Evolutionary conservation across 2,797 vertebrate species (phyloP).

Genomic region (Aldrovandia affinis): DNA sequence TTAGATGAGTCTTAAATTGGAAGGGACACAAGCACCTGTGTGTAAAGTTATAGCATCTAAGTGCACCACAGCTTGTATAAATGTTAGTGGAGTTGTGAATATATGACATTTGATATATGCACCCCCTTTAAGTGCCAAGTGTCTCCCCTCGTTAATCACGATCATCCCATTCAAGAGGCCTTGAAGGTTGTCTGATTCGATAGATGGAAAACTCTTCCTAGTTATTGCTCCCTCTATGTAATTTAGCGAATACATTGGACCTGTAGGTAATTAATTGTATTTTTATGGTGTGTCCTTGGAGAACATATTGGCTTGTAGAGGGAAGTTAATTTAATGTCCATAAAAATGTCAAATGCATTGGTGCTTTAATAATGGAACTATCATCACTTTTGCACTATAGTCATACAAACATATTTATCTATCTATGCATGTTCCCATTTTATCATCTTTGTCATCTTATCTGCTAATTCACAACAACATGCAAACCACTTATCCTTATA

Average conservation of each 20-base stretch:
- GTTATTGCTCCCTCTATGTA: slow-evolving; percentile 16
- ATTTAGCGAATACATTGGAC: slow-evolving; percentile 6
- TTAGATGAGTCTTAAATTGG: not conserved
- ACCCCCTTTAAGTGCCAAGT: not conserved
- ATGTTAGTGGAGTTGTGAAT: not conserved
- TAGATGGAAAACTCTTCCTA: slow-evolving; percentile 1
- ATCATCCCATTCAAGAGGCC: slow-evolving; percentile 9
- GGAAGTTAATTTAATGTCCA: slow-evolving; percentile 20
- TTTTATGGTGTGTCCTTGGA: slow-evolving; percentile 19
- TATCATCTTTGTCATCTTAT: not conserved
- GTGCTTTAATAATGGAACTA: slow-evolving; percentile 15
- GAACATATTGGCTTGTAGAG: slow-evolving; percentile 16
- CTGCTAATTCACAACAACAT: not conserved
- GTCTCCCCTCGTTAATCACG: not conserved
- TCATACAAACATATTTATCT: not conserved
- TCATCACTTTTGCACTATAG: not conserved
- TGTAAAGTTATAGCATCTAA: not conserved
- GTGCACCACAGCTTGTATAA: not conserved
- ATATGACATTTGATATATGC: not conserved
- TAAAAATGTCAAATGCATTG: slow-evolving; percentile 19
- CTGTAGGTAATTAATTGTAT: slow-evolving; percentile 4
- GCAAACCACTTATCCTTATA: no score
- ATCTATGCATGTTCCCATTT: not conserved
- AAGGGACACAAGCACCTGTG: not conserved
- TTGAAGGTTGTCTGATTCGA: slow-evolving; percentile 5